Evolutionary conservation across 2,888 invertebrate species (phyloP).

Genomic region (Mesoligia furuncula): DNA sequence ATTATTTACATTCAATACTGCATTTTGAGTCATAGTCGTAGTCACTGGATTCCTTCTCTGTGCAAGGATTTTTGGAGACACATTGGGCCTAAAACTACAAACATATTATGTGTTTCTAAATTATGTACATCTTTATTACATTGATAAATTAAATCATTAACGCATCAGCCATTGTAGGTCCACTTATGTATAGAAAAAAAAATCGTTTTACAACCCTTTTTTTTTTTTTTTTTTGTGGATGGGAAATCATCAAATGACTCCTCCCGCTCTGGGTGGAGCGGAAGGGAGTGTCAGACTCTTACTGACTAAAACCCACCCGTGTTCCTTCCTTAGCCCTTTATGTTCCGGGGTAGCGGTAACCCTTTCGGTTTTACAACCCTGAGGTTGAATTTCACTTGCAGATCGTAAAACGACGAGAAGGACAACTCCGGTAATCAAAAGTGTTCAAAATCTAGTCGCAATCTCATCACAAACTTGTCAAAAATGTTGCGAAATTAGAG

Average conservation of each 20-base stretch:
- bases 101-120: slow-evolving; percentile 32
- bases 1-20: slow-evolving; percentile 72
- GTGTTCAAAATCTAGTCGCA: no score
- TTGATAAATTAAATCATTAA: slow-evolving; percentile 35
- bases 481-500: no score
- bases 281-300: no score
- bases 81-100: slow-evolving; percentile 42
- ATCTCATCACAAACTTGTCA: no score
- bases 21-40: slow-evolving; percentile 58
- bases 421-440: no score
- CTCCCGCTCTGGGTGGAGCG: no score
- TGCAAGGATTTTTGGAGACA: slow-evolving; percentile 31
- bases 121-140: slow-evolving; percentile 48
- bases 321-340: no score
- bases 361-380: neutral
- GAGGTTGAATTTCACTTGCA: neutral
- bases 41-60: slow-evolving; percentile 24
- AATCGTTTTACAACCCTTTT: neutral
- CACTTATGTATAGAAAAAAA: neutral
- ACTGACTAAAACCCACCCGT: no score
- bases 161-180: slow-evolving; percentile 26
- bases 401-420: neutral
- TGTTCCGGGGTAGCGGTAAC: no score
- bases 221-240: no score
- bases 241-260: no score